phyloP scores from a whole-genome alignment of 2,888 invertebrate species.

The Zaprionus bogoriensis region DNA sequence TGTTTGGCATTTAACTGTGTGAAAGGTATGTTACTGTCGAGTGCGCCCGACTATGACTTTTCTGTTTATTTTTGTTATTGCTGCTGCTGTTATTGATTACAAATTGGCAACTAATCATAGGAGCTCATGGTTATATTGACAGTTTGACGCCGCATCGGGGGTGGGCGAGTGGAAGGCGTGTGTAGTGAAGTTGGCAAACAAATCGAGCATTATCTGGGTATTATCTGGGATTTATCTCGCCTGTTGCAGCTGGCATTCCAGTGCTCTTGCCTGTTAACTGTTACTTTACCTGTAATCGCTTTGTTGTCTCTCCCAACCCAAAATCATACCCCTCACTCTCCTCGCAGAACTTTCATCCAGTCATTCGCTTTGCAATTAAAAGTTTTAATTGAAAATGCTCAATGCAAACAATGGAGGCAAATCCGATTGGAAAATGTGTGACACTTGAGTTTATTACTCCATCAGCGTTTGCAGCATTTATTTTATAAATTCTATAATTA shows the following conservation, averaged over 20 bases:
- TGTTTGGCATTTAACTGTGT: too few relatives aligned
- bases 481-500: too few relatives aligned
- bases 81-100: conserved; percentile 50
- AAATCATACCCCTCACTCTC: neutral
- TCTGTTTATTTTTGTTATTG: conserved; percentile 12
- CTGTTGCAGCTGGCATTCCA: neutral
- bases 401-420: conserved; percentile 14
- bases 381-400: conserved; percentile 66
- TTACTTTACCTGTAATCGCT: neutral
- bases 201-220: neutral
- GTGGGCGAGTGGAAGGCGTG: too few relatives aligned
- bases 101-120: conserved; percentile 63
- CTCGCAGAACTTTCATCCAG: neutral
- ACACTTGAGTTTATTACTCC: too few relatives aligned
- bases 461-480: too few relatives aligned
- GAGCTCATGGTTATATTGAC: too few relatives aligned
- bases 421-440: neutral
- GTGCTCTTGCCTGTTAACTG: neutral
- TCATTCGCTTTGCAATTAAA: conserved; percentile 54
- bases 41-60: too few relatives aligned
- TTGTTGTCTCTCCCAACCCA: neutral
- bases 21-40: too few relatives aligned
- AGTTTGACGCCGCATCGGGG: too few relatives aligned
- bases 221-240: neutral
- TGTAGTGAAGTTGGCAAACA: too few relatives aligned